phyloP scores from a whole-genome alignment of 2,888 invertebrate species.

The Caenorhabditis panamensis region DNA sequence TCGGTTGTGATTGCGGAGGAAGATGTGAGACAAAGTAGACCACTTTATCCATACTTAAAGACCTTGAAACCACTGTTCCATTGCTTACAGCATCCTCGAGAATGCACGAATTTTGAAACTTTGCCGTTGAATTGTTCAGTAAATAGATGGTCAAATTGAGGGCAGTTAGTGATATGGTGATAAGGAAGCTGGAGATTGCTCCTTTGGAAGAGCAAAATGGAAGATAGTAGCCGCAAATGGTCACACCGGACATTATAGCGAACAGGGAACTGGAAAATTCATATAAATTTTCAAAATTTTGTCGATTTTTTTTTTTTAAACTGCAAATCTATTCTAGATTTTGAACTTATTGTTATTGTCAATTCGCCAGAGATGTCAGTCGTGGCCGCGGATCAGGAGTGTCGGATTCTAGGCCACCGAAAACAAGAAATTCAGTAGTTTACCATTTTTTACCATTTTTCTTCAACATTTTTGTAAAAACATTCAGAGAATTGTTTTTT shows the following conservation, averaged over 20 bases:
- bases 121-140: conserved; percentile 48
- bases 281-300: no score
- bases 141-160: conserved; percentile 42
- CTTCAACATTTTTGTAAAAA: no score
- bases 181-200: conserved; percentile 51
- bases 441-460: no score
- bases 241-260: conserved; percentile 59
- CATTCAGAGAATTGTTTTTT: no score
- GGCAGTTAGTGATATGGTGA: conserved; percentile 38
- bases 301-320: no score
- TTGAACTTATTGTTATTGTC: no score
- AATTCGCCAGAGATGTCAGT: no score
- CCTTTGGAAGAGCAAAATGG: conserved; percentile 69
- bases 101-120: conserved; percentile 48
- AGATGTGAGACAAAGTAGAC: conserved; percentile 51
- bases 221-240: conserved; percentile 70
- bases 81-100: conserved; percentile 44
- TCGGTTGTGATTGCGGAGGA: conserved; percentile 60
- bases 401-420: no score
- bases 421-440: no score
- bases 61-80: conserved; percentile 6
- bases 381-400: no score
- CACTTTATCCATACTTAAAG: conserved; percentile 57
- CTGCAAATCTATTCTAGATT: no score
- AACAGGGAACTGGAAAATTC: conserved; percentile 62